These are phyloP conservation scores for Philhelius pedissequus DNA, from an alignment of 2,888 invertebrate species.

Conservation along the genomic window DNA sequence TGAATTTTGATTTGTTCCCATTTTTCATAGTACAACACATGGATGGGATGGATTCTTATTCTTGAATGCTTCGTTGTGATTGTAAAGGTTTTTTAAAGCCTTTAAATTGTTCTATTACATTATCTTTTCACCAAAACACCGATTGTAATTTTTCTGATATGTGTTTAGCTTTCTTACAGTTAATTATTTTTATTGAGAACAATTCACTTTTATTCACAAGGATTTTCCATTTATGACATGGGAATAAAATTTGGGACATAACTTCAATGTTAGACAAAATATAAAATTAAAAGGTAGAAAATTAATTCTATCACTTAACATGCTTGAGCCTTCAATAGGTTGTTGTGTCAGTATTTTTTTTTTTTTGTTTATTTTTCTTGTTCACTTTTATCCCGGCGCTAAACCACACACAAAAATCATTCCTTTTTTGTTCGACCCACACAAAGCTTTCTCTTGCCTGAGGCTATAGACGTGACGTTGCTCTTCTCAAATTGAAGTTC, in stretches of 20 bases:
- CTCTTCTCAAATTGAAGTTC: conserved; percentile 19
- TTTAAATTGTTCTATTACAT: not conserved
- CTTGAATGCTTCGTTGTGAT: conserved; percentile 14
- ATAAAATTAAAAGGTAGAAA: conserved; percentile 63
- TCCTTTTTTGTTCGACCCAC: conserved; percentile 29
- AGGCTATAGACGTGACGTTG: conserved; percentile 5
- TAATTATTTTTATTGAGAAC: not conserved
- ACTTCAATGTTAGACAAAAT: conserved; percentile 65
- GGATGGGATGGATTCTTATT: conserved; percentile 57
- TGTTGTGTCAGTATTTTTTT: not conserved
- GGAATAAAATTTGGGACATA: conserved; percentile 55
- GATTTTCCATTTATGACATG: conserved; percentile 8
- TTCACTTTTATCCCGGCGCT: not conserved
- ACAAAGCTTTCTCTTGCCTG: conserved; percentile 18
- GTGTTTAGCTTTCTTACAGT: conserved; percentile 1
- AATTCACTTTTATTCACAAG: not conserved
- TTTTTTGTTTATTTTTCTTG: not conserved
- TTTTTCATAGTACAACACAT: conserved; percentile 70
- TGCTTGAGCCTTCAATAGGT: conserved; percentile 19
- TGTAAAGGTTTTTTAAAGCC: not conserved
- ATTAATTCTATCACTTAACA: conserved; percentile 52
- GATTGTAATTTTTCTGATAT: conserved; percentile 22
- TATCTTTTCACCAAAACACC: not conserved
- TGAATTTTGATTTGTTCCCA: conserved; percentile 70
- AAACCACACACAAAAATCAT: not conserved